These are phyloP conservation scores for Nesogale talazaci DNA, from an alignment of 2,113 vertebrate species.

Conservation along the genomic window DNA sequence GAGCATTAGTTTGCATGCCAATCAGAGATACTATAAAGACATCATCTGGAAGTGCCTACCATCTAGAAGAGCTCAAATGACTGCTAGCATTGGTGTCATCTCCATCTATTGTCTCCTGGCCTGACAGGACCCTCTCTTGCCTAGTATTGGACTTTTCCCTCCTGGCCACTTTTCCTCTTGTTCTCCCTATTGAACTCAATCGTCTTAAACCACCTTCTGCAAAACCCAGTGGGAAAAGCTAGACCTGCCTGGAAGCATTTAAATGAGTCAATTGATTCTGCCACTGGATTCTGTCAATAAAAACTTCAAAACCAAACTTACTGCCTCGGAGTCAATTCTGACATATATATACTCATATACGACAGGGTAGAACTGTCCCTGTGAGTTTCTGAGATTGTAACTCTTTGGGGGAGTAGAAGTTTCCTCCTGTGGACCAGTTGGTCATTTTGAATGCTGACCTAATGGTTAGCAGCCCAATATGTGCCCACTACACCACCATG, in stretches of 20 bases:
- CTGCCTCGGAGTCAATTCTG: neutral
- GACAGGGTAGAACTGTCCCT: no score
- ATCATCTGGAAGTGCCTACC: rapidly evolving
- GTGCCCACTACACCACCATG: neutral
- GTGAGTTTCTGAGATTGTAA: no score
- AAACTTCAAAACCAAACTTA: no score
- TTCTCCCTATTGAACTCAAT: neutral
- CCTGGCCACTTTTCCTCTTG: neutral
- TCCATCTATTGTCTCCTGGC: neutral
- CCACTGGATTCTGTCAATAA: slow-evolving; percentile 36
- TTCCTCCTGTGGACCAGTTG: no score
- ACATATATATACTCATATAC: no score
- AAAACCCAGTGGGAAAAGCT: neutral
- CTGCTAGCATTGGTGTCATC: rapidly evolving
- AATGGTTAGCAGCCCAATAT: no score
- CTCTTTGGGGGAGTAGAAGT: no score
- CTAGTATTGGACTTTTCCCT: neutral
- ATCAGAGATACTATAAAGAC: neutral
- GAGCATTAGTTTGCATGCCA: neutral
- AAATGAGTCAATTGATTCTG: neutral
- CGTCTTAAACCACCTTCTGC: neutral
- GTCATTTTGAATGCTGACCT: no score
- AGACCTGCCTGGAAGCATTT: neutral
- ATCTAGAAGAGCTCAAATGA: rapidly evolving
- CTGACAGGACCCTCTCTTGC: neutral